These are phyloP conservation scores for Lepidochitona cinerea DNA, from an alignment of 2,888 invertebrate genomes.

Conservation along the genomic window DNA sequence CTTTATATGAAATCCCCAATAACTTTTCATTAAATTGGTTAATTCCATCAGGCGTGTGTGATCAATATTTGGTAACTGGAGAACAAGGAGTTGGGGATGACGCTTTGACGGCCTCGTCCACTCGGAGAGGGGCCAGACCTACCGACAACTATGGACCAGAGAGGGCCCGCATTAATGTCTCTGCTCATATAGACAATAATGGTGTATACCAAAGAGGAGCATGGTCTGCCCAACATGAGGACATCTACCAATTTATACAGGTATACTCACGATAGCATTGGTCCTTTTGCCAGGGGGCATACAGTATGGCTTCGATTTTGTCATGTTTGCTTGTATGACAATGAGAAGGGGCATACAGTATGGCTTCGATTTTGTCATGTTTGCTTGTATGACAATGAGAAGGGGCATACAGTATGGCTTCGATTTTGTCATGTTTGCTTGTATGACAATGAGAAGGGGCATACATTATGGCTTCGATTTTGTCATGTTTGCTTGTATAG, in stretches of 20 bases:
- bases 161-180: not conserved
- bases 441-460: too few relatives aligned
- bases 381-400: too few relatives aligned
- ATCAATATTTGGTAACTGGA: not conserved
- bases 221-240: not conserved
- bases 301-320: too few relatives aligned
- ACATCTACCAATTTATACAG: slow-evolving; percentile 1
- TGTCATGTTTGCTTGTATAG: too few relatives aligned
- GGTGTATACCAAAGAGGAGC: not conserved
- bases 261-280: not conserved
- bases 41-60: not conserved
- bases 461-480: too few relatives aligned
- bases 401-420: too few relatives aligned
- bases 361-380: too few relatives aligned
- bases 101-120: not conserved
- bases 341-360: too few relatives aligned
- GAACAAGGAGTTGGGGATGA: not conserved
- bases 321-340: too few relatives aligned
- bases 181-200: not conserved
- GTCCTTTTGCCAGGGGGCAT: too few relatives aligned
- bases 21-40: not conserved
- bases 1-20: too few relatives aligned
- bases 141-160: not conserved
- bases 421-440: too few relatives aligned
- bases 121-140: not conserved